These are phyloP conservation scores for Nymphalis c-album DNA, from an alignment of 2,888 invertebrate genomes.

Conservation along the genomic window DNA sequence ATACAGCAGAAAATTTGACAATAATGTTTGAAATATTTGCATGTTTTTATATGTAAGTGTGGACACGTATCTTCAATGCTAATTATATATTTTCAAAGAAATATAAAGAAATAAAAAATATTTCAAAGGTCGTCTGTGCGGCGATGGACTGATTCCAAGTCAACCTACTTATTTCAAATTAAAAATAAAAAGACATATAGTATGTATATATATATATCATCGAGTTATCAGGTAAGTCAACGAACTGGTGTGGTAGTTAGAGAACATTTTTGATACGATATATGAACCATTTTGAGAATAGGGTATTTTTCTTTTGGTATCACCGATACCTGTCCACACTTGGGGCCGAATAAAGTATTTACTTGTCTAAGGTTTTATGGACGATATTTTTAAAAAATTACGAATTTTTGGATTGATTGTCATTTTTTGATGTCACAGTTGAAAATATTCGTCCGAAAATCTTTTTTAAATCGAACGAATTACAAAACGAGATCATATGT, in stretches of 20 bases:
- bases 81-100: too few relatives aligned
- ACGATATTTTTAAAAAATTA: conserved; percentile 4
- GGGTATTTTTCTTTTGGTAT: neutral
- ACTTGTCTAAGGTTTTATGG: conserved; percentile 19
- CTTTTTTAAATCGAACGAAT: conserved; percentile 2
- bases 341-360: neutral
- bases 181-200: neutral
- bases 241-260: conserved; percentile 16
- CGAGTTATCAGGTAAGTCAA: conserved; percentile 22
- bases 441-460: conserved; percentile 15
- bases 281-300: too few relatives aligned
- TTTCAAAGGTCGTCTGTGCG: too few relatives aligned
- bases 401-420: neutral
- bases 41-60: conserved; percentile 25
- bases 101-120: too few relatives aligned
- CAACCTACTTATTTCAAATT: too few relatives aligned
- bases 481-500: conserved; percentile 10
- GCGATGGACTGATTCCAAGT: too few relatives aligned
- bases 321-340: conserved; percentile 21
- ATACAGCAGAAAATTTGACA: conserved; percentile 30
- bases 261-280: too few relatives aligned
- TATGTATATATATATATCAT: too few relatives aligned
- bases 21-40: conserved; percentile 14
- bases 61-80: conserved; percentile 21
- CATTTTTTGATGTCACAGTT: neutral